Percentiles rank a stretch among this genome's conserved stretches.
These are phyloP conservation scores for Porites lobata DNA, from an alignment of 92 coral and sea anemone species.

Conservation along the genomic window DNA sequence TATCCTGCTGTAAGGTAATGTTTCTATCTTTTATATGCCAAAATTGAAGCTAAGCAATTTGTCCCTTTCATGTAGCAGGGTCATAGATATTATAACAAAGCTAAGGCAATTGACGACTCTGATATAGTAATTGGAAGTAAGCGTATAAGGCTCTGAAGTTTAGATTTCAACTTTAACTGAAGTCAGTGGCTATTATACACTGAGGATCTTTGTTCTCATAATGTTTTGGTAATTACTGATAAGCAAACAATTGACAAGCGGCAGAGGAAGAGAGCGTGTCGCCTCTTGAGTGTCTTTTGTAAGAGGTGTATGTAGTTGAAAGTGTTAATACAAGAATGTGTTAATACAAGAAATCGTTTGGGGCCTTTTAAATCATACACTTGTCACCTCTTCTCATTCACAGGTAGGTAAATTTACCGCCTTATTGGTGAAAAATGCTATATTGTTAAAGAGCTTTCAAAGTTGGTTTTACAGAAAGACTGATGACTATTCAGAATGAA, in stretches of 20 bases:
- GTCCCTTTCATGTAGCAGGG: no score
- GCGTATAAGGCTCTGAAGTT: constrained; percentile 18
- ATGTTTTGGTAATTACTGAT: constrained; percentile 35
- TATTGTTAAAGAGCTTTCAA: not conserved
- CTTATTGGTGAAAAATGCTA: not conserved
- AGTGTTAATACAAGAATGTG: not conserved
- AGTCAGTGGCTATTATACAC: constrained; percentile 29
- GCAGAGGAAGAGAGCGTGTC: constrained; percentile 46
- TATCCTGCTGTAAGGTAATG: constrained; percentile 3
- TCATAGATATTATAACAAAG: no score
- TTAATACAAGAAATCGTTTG: not conserved
- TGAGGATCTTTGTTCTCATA: constrained; percentile 51
- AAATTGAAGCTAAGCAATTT: no score
- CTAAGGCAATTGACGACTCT: not conserved
- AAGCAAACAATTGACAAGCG: constrained; percentile 33
- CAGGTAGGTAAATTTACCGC: constrained; percentile 19
- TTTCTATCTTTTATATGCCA: not conserved
- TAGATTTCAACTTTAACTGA: constrained; percentile 19
- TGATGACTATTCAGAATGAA: not conserved
- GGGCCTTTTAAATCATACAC: not conserved
- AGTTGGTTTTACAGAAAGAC: not conserved
- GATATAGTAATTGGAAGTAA: not conserved
- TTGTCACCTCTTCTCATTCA: not conserved
- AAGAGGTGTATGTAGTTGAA: not conserved
- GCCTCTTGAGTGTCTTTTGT: constrained; percentile 11